phyloP scores from a whole-genome alignment of 1,140 invertebrate species.

The Lineus longissimus region DNA sequence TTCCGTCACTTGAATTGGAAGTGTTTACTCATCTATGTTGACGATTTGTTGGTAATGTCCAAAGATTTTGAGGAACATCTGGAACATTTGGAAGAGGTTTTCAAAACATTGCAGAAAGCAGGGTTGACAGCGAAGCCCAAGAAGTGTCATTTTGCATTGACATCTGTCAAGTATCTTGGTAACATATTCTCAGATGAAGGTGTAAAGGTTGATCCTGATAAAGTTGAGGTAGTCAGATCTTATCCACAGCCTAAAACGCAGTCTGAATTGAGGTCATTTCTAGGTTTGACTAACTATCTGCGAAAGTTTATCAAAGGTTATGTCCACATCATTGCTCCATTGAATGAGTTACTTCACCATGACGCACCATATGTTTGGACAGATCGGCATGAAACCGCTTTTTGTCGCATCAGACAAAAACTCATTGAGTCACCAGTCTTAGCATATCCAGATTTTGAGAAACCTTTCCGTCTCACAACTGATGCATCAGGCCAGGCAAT shows the following conservation, averaged over 20 bases:
- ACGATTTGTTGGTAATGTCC: constrained; percentile 24
- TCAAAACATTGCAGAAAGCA: constrained; percentile 17
- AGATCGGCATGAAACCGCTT: constrained; percentile 22
- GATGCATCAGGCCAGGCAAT: background rate
- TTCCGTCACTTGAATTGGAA: constrained; percentile 21
- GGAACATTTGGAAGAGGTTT: constrained; percentile 18
- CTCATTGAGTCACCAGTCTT: constrained; percentile 12
- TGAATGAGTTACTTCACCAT: constrained; percentile 16
- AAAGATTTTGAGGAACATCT: constrained; percentile 25
- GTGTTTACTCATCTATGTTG: constrained; percentile 22
- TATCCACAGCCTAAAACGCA: background rate
- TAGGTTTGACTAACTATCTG: background rate
- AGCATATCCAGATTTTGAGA: constrained; percentile 11
- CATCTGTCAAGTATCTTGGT: constrained; percentile 24
- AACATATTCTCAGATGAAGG: constrained; percentile 26
- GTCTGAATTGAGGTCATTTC: background rate
- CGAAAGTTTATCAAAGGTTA: constrained; percentile 14
- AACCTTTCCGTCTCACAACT: constrained; percentile 9
- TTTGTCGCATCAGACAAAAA: background rate
- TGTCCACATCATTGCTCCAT: constrained; percentile 4
- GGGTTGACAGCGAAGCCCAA: constrained; percentile 24
- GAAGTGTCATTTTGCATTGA: constrained; percentile 24
- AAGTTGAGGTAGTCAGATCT: background rate
- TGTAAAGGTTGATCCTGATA: constrained; percentile 17
- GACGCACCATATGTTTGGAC: constrained; percentile 21